phyloP scores from a whole-genome alignment of 1,140 invertebrate genomes.

The Plutomurus gul region DNA sequence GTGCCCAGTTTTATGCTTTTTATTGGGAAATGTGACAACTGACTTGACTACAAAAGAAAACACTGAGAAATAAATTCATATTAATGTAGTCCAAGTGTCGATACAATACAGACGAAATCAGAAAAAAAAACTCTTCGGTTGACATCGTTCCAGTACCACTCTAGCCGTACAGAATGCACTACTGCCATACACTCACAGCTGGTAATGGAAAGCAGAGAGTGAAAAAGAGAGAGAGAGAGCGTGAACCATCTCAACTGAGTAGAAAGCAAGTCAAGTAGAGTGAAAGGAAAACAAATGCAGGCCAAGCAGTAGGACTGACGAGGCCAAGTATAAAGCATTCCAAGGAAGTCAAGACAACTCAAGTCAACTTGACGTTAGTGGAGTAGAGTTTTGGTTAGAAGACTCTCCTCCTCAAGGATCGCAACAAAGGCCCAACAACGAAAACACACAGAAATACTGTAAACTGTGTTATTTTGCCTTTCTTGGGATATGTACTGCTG shows the following conservation, averaged over 20 bases:
- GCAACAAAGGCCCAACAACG: background rate
- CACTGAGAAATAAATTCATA: constrained; percentile 14
- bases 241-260: no score
- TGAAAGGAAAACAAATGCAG: background rate
- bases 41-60: background rate
- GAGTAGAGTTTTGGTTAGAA: no score
- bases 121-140: background rate
- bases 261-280: background rate
- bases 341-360: background rate
- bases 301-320: background rate
- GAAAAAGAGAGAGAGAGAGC: no score
- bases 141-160: no score
- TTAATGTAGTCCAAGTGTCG: constrained; percentile 29
- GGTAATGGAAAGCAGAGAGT: no score
- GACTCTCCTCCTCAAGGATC: background rate
- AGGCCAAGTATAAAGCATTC: background rate
- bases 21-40: constrained; percentile 21
- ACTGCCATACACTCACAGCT: no score
- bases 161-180: no score
- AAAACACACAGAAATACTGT: no score
- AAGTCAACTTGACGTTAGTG: background rate
- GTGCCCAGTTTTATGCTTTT: constrained; percentile 5
- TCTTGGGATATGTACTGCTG: no score
- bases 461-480: no score
- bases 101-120: constrained; percentile 9